phyloP scores from a whole-genome alignment of 2,113 vertebrate species.

The Poecilia latipinna region DNA sequence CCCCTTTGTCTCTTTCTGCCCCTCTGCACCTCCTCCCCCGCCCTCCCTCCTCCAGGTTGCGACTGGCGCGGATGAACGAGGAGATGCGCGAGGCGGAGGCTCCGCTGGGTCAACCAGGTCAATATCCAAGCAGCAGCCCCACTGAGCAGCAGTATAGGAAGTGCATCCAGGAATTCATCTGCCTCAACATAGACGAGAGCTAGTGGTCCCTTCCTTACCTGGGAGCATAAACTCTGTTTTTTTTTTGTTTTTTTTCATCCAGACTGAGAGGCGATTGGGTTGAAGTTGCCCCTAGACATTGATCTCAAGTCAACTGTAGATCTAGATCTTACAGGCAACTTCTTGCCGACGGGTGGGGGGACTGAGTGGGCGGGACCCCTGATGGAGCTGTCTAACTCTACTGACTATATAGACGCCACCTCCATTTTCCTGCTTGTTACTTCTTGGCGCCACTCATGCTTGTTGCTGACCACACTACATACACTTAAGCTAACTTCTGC shows the following conservation, averaged over 20 bases:
- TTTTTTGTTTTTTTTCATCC: slow-evolving; percentile 9
- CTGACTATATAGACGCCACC: slow-evolving; percentile 47
- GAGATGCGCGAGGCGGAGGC: slow-evolving; percentile 98
- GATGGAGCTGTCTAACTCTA: slow-evolving; percentile 64
- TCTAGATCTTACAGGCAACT: slow-evolving; percentile 45
- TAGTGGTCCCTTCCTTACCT: slow-evolving; percentile 58
- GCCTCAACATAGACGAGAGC: slow-evolving; percentile 84
- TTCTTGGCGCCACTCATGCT: slow-evolving; percentile 34
- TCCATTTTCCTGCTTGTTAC: slow-evolving; percentile 52
- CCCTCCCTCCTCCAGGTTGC: slow-evolving; percentile 81
- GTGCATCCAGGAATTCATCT: slow-evolving; percentile 98
- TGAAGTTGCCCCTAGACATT: slow-evolving; percentile 54
- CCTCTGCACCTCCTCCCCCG: background rate
- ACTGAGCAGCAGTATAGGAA: slow-evolving; percentile 98
- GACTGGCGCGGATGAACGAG: slow-evolving; percentile 97
- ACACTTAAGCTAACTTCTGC: slow-evolving; percentile 40
- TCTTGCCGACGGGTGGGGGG: background rate
- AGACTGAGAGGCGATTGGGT: slow-evolving; percentile 24
- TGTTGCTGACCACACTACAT: slow-evolving; percentile 34
- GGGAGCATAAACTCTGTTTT: slow-evolving; percentile 24
- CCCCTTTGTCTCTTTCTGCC: background rate
- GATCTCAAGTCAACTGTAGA: slow-evolving; percentile 46
- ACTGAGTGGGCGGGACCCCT: slow-evolving; percentile 38
- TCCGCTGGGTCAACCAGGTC: slow-evolving; percentile 96
- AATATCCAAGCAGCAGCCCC: slow-evolving; percentile 92